Evolutionary conservation across 30 jellyfish, hydroid and myxozoan genomes (phyloP), one percentile per base, ranked within the genome.

Genomic region (Cassiopea andromeda): DNA sequence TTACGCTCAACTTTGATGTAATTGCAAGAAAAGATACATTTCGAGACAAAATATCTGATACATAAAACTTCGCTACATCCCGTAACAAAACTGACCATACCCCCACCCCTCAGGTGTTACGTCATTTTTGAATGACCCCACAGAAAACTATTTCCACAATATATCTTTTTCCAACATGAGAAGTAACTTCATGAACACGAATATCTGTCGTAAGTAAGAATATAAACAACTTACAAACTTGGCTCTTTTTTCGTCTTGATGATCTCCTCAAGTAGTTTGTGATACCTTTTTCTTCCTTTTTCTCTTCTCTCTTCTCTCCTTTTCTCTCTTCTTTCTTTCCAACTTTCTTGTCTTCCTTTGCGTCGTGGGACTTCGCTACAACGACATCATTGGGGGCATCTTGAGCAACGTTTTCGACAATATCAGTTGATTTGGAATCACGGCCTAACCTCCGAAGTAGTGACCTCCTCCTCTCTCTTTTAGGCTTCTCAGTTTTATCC

Each of bases 361-460:
- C 58, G 2, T 84, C 92, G 1, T 3, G 10, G 77, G 85, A 44
- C 17, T 70, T 83, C 49, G 18, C 58, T 27, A 46, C 78, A 13
- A 44, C 18, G 47, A 68, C n/a, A 13, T 15, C 84, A 46, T 83
- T 47, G 38, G 84, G 54, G 13, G 45, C 69, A 59, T 48, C 66
- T 67, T 72, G 83, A 5, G 60, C 77, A 12, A 43, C 78, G 19
- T 46, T 59, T 19, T 68, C 90, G 1, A 45, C 84, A 14, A 58
- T 44, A 10, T 87, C 94, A 1, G 85, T 16, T 1, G 90, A 17
- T 74, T 78, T 87, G 46, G 94, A 78, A 14, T 87, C 94, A 4
- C 90, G 90, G 57, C 94, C 94, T 44, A 87, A 59, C 69, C 94
- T 78, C 94, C 94, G 67, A 73, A 87, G 72, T 74, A 87, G 69